A percentile compares a stretch with the other conserved stretches of the same genome.
Conservation (phyloP, 2,113 vertebrate species). For the Gymnocephalus cernua region DNA sequence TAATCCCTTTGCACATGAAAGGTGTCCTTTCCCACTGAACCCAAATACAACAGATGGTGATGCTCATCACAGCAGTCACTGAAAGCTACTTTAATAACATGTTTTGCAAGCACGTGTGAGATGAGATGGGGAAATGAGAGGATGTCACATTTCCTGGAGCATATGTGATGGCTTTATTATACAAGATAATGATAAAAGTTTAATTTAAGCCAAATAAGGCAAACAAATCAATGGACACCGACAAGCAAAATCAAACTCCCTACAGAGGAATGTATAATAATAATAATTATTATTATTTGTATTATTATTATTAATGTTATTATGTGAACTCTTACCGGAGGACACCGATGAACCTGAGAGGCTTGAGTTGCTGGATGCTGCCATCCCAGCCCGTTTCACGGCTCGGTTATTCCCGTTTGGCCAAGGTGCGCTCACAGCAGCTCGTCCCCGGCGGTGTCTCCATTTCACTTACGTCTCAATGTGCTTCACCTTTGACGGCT, state of each 20-base stretch:
- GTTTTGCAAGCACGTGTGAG: conserved; percentile 1
- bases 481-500: conserved; percentile 51
- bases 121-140: neutral
- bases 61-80: conserved; percentile 27
- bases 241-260: neutral
- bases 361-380: conserved; percentile 98
- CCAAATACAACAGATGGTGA: conserved; percentile 11
- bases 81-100: conserved; percentile 1
- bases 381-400: conserved; percentile 85
- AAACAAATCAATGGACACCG: neutral
- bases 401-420: conserved; percentile 77
- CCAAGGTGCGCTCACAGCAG: conserved; percentile 77
- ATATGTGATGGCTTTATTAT: neutral
- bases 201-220: neutral
- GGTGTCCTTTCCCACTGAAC: conserved; percentile 28
- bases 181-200: conserved; percentile 53
- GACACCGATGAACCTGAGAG: conserved; percentile 96
- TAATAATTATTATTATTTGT: neutral
- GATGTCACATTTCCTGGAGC: neutral
- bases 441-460: conserved; percentile 70
- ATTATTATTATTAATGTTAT: neutral
- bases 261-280: neutral
- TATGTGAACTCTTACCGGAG: conserved; percentile 89
- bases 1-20: conserved; percentile 14
- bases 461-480: conserved; percentile 68